These are phyloP conservation scores for Erythrolamprus reginae DNA, from an alignment of 2,113 vertebrate genomes.

Conservation along the genomic window DNA sequence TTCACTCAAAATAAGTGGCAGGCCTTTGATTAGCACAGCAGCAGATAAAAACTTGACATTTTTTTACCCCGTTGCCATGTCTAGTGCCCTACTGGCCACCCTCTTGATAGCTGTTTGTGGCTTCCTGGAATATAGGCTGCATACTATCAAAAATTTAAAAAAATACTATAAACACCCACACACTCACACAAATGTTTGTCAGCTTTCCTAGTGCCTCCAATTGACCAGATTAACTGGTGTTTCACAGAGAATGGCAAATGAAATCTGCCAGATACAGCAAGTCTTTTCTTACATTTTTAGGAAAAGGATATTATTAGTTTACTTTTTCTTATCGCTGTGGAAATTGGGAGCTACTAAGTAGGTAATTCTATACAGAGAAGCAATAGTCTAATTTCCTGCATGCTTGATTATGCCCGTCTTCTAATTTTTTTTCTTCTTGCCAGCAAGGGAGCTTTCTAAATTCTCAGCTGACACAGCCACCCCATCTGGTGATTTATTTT, in stretches of 20 bases:
- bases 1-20: not conserved
- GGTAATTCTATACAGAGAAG: not conserved
- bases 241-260: not conserved
- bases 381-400: not conserved
- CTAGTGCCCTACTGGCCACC: not conserved
- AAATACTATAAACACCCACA: not conserved
- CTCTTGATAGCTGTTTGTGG: not conserved
- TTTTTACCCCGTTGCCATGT: not conserved
- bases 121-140: not conserved
- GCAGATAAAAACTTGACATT: not conserved
- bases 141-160: not conserved
- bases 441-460: not conserved
- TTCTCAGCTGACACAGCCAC: not conserved
- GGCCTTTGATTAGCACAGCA: not conserved
- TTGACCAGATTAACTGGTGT: not conserved
- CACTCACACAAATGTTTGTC: not conserved
- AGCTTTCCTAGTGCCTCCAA: not conserved
- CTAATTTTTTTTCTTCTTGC: not conserved
- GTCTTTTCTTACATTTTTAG: not conserved
- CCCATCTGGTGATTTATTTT: not conserved
- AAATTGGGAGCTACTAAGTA: not conserved
- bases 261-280: not conserved
- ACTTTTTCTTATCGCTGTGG: not conserved
- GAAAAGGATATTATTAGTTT: not conserved
- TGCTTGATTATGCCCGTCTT: not conserved